Base-by-base conservation (phyloP, 2,888 invertebrate species). In the Agrotis puta region DNA sequence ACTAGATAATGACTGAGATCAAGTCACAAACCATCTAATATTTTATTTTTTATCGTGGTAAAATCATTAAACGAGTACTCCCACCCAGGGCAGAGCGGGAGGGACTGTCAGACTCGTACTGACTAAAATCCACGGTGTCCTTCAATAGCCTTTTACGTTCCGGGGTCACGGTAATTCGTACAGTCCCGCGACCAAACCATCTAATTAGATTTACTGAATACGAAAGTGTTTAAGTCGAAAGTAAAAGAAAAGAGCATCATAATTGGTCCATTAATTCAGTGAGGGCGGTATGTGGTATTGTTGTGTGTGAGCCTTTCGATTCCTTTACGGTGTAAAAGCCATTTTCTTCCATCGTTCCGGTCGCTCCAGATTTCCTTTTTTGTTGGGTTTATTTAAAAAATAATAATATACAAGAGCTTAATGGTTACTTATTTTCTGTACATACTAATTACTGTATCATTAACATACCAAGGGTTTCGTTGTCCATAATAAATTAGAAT, bases 191-290 rank as follows among this genome's bases (percentile, higher is more conserved):
- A 45, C n/a, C n/a, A n/a, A n/a, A n/a, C n/a, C n/a, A n/a, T n/a
- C n/a, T n/a, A n/a, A n/a, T n/a, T n/a, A n/a, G n/a, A n/a, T n/a
- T 11, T 39, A 11, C 47, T 70, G 57, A 70, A 43, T 20, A 70
- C 2, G 24, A 70, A 6, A 70, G 20, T 18, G 47, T 51, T 47
- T 14, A 70, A 67, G 56, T 57, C 24, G 39, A 27, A 16, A 39
- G 4, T 24, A 48, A 24, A 48, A 20, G 20, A 70, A 70, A 47
- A 69, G n/a, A 69, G 24, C 13, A 16, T 11, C 3, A 9, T 70
- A 48, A 54, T 47, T 47, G 16, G 4, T 16, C 13, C 33, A 45
- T 53, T n/a, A n/a, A n/a, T n/a, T n/a, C 16, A 69, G n/a, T 9
- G n/a, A 22, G 9, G 13, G 13, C n/a, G 33, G 1, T 22, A 22